A percentile compares a stretch with the other conserved stretches of the same genome.
phyloP scores from a whole-genome alignment of 2,797 vertebrate genomes.

The Lepus oiostolus region DNA sequence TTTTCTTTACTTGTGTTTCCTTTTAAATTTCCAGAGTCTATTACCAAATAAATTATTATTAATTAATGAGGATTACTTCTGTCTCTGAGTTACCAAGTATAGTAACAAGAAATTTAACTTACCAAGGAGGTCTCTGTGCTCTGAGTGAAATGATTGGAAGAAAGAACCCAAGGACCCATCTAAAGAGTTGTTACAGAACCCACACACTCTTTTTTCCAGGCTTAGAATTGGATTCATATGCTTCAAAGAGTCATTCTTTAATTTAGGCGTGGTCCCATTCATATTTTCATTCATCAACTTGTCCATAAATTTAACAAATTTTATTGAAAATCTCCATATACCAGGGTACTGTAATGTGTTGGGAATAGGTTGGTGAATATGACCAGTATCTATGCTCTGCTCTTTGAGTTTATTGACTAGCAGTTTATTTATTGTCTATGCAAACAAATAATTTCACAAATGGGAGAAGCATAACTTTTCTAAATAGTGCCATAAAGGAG shows the following conservation, averaged over 20 bases:
- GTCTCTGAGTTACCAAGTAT: neutral
- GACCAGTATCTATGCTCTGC: neutral
- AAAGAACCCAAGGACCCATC: neutral
- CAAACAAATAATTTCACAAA: neutral
- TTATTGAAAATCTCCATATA: neutral
- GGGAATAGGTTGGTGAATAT: neutral
- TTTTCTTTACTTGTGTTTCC: constrained; percentile 4
- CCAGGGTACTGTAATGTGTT: neutral
- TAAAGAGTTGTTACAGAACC: neutral
- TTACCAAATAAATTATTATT: neutral
- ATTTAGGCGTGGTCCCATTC: neutral
- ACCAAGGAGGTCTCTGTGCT: neutral
- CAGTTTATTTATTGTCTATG: neutral
- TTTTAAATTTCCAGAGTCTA: neutral
- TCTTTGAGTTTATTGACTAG: neutral
- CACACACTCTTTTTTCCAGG: neutral
- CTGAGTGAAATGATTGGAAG: neutral
- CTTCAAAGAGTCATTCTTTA: neutral
- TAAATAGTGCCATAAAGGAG: neutral
- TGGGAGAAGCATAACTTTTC: neutral
- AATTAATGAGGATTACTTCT: neutral
- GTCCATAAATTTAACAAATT: neutral
- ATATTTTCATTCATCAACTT: neutral
- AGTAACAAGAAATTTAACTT: neutral
- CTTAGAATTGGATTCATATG: neutral